Conservation (phyloP, 2,888 invertebrate genomes). For the Papilio protenor region DNA sequence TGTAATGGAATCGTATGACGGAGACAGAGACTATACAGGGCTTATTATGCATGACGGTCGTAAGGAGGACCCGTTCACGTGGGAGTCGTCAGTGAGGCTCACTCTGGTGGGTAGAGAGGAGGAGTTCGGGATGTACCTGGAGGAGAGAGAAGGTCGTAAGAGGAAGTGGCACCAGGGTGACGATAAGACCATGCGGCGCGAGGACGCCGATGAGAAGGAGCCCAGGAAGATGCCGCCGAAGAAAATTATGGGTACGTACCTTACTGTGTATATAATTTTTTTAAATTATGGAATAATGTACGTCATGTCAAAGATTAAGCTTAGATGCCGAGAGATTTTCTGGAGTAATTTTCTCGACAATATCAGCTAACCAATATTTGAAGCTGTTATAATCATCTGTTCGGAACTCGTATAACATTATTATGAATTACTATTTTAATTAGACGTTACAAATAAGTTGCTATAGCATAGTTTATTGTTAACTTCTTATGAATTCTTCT, state of each 20-base stretch:
- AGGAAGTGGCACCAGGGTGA: constrained; percentile 75
- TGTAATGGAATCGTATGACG: constrained; percentile 73
- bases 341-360: background rate
- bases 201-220: constrained; percentile 72
- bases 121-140: constrained; percentile 75
- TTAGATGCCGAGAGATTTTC: background rate
- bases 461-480: background rate
- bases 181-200: constrained; percentile 69
- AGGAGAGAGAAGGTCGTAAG: constrained; percentile 75
- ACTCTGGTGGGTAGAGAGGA: constrained; percentile 67
- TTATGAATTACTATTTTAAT: background rate
- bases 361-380: background rate
- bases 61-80: constrained; percentile 68
- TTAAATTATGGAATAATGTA: background rate
- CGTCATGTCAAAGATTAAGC: background rate
- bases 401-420: background rate
- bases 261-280: background rate
- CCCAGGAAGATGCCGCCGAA: constrained; percentile 76
- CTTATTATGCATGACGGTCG: constrained; percentile 71
- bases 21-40: constrained; percentile 59
- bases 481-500: background rate
- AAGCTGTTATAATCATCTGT: background rate
- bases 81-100: constrained; percentile 74
- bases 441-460: background rate
- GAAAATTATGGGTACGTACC: constrained; percentile 77